Base-by-base conservation (phyloP, 1,140 invertebrate genomes). In the Drosophila guanche region DNA sequence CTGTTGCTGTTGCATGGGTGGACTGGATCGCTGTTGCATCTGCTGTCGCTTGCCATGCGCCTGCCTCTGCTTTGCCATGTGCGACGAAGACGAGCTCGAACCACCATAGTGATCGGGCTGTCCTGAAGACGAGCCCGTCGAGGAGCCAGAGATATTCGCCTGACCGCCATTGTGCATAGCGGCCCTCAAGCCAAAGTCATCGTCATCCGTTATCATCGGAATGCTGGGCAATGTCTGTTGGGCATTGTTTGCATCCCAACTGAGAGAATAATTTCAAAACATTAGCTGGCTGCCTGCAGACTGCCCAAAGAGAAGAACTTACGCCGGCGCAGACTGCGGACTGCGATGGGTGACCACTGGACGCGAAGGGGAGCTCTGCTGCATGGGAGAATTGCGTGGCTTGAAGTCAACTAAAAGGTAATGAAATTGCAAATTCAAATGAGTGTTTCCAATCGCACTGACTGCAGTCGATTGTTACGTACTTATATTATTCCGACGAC, bases 161-260 rank as follows among this genome's bases (percentile, higher is more conserved):
- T 88, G 69, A 8, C 53, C 50, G 42, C 79, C 70, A 61, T 73
- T 88, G n/a, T 88, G 84, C 45, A 86, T n/a, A 16, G 79, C 83
- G 5, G 85, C 80, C 5, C 70, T 69, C 29, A 90, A 20, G 6
- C 86, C 83, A 73, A 91, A 90, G 25, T 93, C 92, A 75, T 95
- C 95, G 77, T 96, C 95, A 25, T 95, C 91, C 45, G 94, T 94
- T 67, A 96, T 95, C 93, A 96, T 95, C 5, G 95, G 95, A 52
- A 96, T 93, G 79, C 95, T 96, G 55, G 95, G 95, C 47, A 95
- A 92, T 3, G 94, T 94, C 91, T 94, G 93, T 92, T 93, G 92
- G 52, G 92, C 90, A 89, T 94, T 92, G 71, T 93, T 92, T 60
- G 90, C 92, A 77, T 94, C 92, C 93, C 92, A 94, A 73, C 94